Base-by-base conservation (phyloP, 2,888 invertebrate genomes). In the Dendrolimus houi region DNA sequence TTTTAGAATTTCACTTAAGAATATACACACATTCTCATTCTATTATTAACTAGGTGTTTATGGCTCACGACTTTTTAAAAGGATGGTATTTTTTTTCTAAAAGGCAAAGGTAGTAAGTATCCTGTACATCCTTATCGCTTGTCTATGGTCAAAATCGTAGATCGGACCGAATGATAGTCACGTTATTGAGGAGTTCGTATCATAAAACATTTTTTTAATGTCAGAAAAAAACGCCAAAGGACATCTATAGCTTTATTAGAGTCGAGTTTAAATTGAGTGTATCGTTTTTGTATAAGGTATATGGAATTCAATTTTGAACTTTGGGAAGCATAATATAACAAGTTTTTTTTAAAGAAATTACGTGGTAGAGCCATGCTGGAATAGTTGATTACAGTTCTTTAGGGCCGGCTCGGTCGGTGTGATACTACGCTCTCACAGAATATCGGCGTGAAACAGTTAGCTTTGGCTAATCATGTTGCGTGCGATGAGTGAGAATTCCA, bases 21-120 rank as follows among this genome's bases (percentile, higher is more conserved):
- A 41, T 54, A 65, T 55, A 55, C n/a, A n/a, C n/a, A 56, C 12
- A 55, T 54, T 60, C 54, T 59, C 56, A 66, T 60, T 57, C 47
- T 60, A 61, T 68, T 69, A 29, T 67, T 72, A 74, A 76, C 70
- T 69, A 71, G 75, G 72, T 77, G 76, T 76, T 75, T 74, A 77
- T 71, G 61, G 64, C 57, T 55, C 56, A 59, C 62, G 60, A 64
- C 61, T 65, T 65, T 66, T 59, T 58, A 60, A 52, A 58, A 59
- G 29, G 29, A 29, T 47, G 47, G 12, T 47, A 9, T 47, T 47
- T 9, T 47, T 60, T 60, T 57, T 60, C 59, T 52, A 56, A 55
- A 57, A 57, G 62, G 61, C 68, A 59, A 63, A 68, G 62, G 2
- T 10, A 47, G 65, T 56, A 62, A 61, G 54, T 60, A 60, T 62